A percentile compares a stretch with the other conserved stretches of the same genome.
Conservation (phyloP, 2,113 vertebrate genomes). For the Nibea albiflora region DNA sequence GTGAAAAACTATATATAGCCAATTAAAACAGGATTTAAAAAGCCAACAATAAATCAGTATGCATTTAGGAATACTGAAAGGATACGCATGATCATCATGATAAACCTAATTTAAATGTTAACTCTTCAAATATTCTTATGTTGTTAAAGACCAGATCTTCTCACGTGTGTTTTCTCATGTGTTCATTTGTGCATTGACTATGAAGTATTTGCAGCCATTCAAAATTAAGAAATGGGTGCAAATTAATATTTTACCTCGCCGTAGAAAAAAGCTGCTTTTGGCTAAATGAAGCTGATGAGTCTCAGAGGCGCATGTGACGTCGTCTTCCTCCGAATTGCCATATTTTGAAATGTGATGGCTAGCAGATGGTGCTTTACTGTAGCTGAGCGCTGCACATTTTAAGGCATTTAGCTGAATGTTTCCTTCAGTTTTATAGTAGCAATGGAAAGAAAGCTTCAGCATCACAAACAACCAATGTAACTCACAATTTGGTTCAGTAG, state of each 20-base stretch:
- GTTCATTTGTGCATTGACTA: not conserved
- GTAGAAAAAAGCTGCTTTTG: slow-evolving; percentile 22
- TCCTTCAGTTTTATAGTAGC: not conserved
- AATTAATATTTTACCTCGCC: slow-evolving; percentile 32
- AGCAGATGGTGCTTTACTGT: slow-evolving; percentile 33
- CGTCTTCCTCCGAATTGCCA: not conserved
- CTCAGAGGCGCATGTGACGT: not conserved
- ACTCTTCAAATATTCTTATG: not conserved
- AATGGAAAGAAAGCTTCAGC: not conserved
- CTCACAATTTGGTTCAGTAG: not conserved
- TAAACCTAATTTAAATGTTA: not conserved
- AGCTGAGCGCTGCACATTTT: slow-evolving; percentile 12
- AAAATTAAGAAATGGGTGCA: not conserved
- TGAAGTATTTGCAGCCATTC: slow-evolving; percentile 2
- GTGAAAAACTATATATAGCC: not conserved
- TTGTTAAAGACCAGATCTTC: not conserved
- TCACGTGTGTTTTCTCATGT: not conserved
- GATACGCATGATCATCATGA: not conserved
- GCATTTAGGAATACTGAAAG: too few relatives aligned
- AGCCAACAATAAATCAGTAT: too few relatives aligned
- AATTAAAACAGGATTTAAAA: not conserved
- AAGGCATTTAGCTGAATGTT: slow-evolving; percentile 11
- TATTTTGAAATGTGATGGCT: slow-evolving; percentile 24
- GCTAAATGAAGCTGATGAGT: slow-evolving; percentile 4
- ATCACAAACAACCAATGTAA: not conserved